A percentile compares a stretch with the other conserved stretches of the same genome.
phyloP scores from a whole-genome alignment of 2,888 invertebrate genomes.

The Ennomos fuscantarius region DNA sequence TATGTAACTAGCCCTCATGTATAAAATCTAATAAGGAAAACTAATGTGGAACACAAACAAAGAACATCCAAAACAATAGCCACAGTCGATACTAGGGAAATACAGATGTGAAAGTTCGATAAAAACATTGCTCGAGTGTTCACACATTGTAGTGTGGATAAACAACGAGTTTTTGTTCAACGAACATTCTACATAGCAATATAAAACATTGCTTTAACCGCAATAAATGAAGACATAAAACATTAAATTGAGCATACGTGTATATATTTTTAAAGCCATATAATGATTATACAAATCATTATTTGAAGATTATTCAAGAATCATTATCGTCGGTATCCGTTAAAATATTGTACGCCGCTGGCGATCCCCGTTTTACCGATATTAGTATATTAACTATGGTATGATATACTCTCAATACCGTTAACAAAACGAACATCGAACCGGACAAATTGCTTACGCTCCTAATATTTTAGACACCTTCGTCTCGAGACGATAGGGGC shows the following conservation, averaged over 20 bases:
- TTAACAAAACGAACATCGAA: slow-evolving; percentile 76
- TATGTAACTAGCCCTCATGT: slow-evolving; percentile 21
- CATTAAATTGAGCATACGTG: slow-evolving; percentile 11
- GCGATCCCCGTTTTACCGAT: slow-evolving; percentile 50
- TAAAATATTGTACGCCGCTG: slow-evolving; percentile 48
- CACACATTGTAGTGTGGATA: slow-evolving; percentile 35
- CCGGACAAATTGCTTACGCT: slow-evolving; percentile 83
- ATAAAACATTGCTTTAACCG: slow-evolving; percentile 11
- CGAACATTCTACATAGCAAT: slow-evolving; percentile 3
- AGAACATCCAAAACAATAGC: slow-evolving; percentile 48
- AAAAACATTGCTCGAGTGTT: slow-evolving; percentile 38
- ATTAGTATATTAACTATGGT: slow-evolving; percentile 49
- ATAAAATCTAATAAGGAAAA: slow-evolving; percentile 39
- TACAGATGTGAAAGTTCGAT: slow-evolving; percentile 48
- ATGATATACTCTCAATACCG: slow-evolving; percentile 57
- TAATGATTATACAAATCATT: slow-evolving; percentile 37
- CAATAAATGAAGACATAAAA: slow-evolving; percentile 25
- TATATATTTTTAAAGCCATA: slow-evolving; percentile 22
- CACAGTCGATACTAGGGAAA: slow-evolving; percentile 47
- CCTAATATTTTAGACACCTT: slow-evolving; percentile 80
- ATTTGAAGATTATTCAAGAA: slow-evolving; percentile 36
- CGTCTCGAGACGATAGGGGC: slow-evolving; percentile 64
- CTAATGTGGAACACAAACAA: slow-evolving; percentile 46
- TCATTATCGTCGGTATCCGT: slow-evolving; percentile 39
- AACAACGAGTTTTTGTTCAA: slow-evolving; percentile 20